Percentiles rank a stretch among this genome's conserved stretches.
phyloP scores from a whole-genome alignment of 2,113 vertebrate species.

The Malurus elegans region DNA sequence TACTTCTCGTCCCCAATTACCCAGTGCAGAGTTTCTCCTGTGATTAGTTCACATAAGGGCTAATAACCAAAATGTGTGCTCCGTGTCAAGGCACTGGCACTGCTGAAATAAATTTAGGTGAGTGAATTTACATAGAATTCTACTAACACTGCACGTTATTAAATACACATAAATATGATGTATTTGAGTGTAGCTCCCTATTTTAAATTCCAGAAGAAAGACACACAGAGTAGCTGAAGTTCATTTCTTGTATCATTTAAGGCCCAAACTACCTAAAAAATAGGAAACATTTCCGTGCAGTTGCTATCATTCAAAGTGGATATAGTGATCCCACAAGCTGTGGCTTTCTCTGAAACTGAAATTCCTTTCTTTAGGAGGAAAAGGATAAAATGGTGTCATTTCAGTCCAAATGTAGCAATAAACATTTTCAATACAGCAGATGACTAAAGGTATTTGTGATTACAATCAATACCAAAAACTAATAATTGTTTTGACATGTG shows the following conservation, averaged over 20 bases:
- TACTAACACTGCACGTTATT: neutral
- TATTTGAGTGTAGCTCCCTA: neutral
- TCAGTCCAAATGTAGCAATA: neutral
- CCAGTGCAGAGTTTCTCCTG: neutral
- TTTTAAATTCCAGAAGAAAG: constrained; percentile 2
- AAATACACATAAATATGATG: neutral
- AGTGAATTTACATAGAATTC: constrained; percentile 32
- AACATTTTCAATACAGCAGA: neutral
- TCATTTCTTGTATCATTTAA: constrained; percentile 25
- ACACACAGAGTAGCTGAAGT: neutral
- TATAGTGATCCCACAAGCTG: neutral
- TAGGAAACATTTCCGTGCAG: neutral
- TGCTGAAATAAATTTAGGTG: constrained; percentile 24
- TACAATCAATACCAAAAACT: neutral
- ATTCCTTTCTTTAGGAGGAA: neutral
- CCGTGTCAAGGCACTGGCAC: neutral
- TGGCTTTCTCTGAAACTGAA: neutral
- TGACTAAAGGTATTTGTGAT: neutral
- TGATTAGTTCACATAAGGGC: constrained; percentile 26
- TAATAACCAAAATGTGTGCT: constrained; percentile 33
- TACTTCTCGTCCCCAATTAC: neutral
- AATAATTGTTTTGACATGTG: neutral
- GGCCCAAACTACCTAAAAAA: neutral
- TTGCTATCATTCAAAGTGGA: neutral
- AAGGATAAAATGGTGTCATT: neutral